Conservation (phyloP, 2,113 vertebrate species). For the Misgurnus anguillicaudatus region DNA sequence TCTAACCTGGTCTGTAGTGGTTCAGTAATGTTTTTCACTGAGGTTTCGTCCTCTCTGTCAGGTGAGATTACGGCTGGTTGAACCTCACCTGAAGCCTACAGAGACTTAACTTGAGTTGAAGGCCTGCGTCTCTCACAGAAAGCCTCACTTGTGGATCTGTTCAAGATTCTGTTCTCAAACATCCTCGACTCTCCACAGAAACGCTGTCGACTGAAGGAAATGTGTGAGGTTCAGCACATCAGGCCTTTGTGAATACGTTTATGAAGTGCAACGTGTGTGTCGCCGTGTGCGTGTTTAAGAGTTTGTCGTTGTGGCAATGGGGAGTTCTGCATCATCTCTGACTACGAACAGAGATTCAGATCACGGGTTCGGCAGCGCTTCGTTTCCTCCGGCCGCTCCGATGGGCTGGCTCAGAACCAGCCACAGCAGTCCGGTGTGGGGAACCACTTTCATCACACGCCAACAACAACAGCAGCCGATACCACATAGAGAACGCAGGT, state of each 20-base stretch:
- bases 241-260: background rate
- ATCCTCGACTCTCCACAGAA: background rate
- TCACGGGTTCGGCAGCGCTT: conserved; percentile 83
- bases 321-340: conserved; percentile 95
- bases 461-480: conserved; percentile 76
- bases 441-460: conserved; percentile 81
- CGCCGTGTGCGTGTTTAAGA: background rate
- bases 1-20: background rate
- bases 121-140: background rate
- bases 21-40: conserved; percentile 8
- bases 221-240: background rate
- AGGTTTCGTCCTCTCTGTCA: conserved; percentile 15
- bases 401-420: conserved; percentile 89
- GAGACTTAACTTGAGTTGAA: background rate
- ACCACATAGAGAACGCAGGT: conserved; percentile 86
- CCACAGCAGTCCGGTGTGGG: conserved; percentile 86
- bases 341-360: conserved; percentile 92
- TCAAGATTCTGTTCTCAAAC: background rate
- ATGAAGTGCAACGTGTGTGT: background rate
- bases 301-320: conserved; percentile 76
- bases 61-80: conserved; percentile 31
- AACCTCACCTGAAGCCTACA: background rate
- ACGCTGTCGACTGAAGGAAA: background rate
- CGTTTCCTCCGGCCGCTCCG: conserved; percentile 82
- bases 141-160: background rate